These are phyloP conservation scores for Listronotus oregonensis DNA, from an alignment of 1,140 invertebrate species.

Conservation along the genomic window DNA sequence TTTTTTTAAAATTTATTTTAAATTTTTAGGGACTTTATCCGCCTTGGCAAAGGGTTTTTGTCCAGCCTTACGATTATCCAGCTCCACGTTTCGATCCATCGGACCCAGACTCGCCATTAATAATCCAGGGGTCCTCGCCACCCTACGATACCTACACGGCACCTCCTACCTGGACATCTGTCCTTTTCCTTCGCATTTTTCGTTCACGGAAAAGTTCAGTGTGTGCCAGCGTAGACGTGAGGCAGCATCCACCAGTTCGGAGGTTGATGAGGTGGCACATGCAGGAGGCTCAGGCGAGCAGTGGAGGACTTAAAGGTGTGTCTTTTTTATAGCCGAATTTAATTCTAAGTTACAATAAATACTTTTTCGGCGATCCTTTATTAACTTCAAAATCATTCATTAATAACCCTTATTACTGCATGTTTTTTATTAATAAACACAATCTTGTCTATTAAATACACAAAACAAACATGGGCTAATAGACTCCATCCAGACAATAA, in stretches of 20 bases:
- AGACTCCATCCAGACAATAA: no score
- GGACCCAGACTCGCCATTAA: constrained; percentile 10
- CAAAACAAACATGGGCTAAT: no score
- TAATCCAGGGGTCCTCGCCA: not conserved
- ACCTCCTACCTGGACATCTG: constrained; percentile 72
- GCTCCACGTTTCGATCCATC: constrained; percentile 66
- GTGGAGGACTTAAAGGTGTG: constrained; percentile 60
- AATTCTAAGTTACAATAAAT: no score
- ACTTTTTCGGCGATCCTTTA: no score
- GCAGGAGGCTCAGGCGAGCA: constrained; percentile 70
- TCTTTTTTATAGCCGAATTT: no score
- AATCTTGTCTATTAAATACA: no score
- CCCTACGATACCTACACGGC: not conserved
- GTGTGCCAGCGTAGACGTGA: constrained; percentile 95
- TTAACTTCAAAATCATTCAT: no score
- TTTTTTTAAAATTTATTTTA: not conserved
- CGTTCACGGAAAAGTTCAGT: constrained; percentile 97
- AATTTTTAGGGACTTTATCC: constrained; percentile 79
- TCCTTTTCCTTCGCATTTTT: constrained; percentile 97
- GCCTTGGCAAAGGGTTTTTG: constrained; percentile 97
- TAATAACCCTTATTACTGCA: no score
- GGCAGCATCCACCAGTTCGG: constrained; percentile 90
- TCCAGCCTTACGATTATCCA: constrained; percentile 88
- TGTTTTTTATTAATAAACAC: no score
- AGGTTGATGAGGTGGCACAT: constrained; percentile 79